Evolutionary conservation across 1,140 invertebrate genomes (phyloP).

Genomic region (Drosophila elegans): DNA sequence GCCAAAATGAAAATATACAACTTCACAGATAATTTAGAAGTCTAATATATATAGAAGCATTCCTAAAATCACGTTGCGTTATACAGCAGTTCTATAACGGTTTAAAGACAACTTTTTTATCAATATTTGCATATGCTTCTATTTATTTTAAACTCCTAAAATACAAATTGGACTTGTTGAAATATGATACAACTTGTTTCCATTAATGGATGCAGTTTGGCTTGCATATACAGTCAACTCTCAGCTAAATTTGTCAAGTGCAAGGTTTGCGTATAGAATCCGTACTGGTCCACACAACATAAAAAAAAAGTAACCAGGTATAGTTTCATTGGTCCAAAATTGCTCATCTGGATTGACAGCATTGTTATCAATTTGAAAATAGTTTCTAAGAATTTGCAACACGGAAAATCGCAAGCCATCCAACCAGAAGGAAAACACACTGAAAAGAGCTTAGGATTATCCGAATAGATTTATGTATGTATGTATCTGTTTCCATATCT

Average conservation of each 20-base stretch:
- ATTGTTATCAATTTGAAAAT: not conserved
- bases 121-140: constrained; percentile 26
- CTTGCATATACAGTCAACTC: not conserved
- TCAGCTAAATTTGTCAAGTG: not conserved
- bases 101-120: constrained; percentile 23
- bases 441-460: not conserved
- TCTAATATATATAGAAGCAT: constrained; percentile 14
- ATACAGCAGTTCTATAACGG: constrained; percentile 27
- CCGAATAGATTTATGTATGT: not conserved
- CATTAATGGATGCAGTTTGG: constrained; percentile 15
- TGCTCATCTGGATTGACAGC: not conserved
- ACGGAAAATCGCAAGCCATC: not conserved
- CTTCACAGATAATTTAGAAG: constrained; percentile 6
- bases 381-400: not conserved
- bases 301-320: not conserved
- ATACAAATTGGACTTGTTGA: constrained; percentile 13
- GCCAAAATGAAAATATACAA: constrained; percentile 8
- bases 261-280: constrained; percentile 21
- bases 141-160: constrained; percentile 21
- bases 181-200: constrained; percentile 6
- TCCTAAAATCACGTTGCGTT: constrained; percentile 20
- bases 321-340: not conserved
- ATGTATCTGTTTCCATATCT: not conserved
- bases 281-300: constrained; percentile 11
- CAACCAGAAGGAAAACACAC: constrained; percentile 3